These are phyloP conservation scores for Cairina moschata DNA, from an alignment of 2,113 vertebrate genomes.

Conservation along the genomic window DNA sequence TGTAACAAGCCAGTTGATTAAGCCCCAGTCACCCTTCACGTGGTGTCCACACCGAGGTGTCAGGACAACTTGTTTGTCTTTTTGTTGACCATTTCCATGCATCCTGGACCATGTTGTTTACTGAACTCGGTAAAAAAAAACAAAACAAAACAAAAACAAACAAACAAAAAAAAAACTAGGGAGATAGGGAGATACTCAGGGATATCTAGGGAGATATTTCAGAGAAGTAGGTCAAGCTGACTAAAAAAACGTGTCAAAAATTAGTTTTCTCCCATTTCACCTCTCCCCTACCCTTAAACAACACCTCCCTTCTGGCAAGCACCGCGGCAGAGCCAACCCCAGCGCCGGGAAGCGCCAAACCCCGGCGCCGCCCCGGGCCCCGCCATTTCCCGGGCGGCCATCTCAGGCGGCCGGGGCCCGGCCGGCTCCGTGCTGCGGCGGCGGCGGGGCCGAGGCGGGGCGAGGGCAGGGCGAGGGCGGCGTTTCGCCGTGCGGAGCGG, in stretches of 20 bases:
- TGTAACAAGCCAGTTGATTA: neutral
- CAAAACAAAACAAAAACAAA: too few relatives aligned
- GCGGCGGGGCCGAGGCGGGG: too few relatives aligned
- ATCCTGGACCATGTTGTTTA: neutral
- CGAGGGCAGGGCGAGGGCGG: neutral
- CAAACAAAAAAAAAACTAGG: neutral
- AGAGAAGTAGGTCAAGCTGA: neutral
- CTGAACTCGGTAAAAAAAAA: neutral
- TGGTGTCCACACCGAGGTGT: accelerated
- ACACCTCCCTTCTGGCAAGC: accelerated
- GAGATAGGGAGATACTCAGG: neutral
- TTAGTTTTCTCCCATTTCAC: too few relatives aligned
- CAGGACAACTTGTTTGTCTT: accelerated
- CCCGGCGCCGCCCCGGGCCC: too few relatives aligned
- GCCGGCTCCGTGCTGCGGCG: too few relatives aligned
- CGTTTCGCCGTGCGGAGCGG: neutral
- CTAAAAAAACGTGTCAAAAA: neutral
- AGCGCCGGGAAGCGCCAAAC: neutral
- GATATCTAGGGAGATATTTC: neutral
- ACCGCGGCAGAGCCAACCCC: accelerated
- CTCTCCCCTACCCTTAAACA: accelerated
- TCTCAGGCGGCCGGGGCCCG: too few relatives aligned
- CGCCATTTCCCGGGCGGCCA: too few relatives aligned
- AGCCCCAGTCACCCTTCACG: neutral
- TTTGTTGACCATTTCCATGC: neutral